phyloP scores from a whole-genome alignment of 2,888 invertebrate species.

The Anthophora plumipes region DNA sequence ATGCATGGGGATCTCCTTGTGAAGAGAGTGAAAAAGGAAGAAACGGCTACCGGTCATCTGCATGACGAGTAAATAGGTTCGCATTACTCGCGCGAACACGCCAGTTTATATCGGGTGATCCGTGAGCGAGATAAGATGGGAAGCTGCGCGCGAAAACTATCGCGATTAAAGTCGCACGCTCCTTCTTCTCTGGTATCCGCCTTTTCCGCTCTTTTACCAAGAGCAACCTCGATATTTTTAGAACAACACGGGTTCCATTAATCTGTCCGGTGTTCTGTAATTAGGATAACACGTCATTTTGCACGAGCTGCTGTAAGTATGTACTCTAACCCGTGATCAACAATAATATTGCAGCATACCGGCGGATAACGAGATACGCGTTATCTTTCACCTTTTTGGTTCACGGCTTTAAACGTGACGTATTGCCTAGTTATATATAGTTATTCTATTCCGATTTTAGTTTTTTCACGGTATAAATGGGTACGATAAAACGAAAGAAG shows the following conservation, averaged over 20 bases:
- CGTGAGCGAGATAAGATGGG: constrained; percentile 72
- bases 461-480: no score
- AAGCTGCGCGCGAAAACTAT: constrained; percentile 2
- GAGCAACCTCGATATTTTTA: neutral
- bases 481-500: neutral
- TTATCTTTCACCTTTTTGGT: neutral
- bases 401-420: neutral
- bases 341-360: neutral
- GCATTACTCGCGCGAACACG: constrained; percentile 76
- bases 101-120: constrained; percentile 76
- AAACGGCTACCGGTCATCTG: constrained; percentile 79
- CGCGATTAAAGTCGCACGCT: constrained; percentile 45
- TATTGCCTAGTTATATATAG: neutral
- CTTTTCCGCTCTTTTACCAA: neutral
- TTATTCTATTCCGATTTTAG: no score
- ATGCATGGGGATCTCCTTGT: constrained; percentile 37
- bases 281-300: neutral
- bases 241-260: no score
- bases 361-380: neutral
- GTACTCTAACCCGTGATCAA: no score
- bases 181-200: neutral
- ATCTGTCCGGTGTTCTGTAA: neutral
- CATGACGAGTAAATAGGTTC: constrained; percentile 80
- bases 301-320: no score
- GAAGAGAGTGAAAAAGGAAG: constrained; percentile 61